phyloP scores from a whole-genome alignment of 2,888 invertebrate genomes.

The Tuta absoluta region DNA sequence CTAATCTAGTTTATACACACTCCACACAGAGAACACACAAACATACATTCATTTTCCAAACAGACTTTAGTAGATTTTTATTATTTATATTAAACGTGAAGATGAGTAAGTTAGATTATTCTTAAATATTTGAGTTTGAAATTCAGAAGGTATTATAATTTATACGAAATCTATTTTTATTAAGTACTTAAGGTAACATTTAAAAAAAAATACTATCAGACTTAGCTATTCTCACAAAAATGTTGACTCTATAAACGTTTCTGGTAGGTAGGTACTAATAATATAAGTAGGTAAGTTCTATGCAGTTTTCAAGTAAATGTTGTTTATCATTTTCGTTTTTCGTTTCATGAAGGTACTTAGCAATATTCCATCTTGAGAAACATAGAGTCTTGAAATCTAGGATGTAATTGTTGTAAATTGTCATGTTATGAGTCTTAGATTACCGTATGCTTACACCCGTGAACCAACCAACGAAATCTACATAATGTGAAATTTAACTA shows the following conservation, averaged over 20 bases:
- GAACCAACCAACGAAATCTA: background rate
- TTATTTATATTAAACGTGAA: background rate
- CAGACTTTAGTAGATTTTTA: background rate
- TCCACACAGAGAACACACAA: constrained; percentile 31
- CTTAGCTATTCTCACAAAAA: background rate
- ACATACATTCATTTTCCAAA: constrained; percentile 25
- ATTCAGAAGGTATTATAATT: no score
- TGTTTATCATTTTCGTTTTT: no score
- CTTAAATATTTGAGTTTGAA: background rate
- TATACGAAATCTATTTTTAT: no score
- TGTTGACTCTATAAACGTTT: background rate
- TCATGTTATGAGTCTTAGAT: background rate
- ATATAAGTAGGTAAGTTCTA: no score
- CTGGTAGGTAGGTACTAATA: no score
- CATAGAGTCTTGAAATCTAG: background rate
- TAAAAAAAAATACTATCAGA: background rate
- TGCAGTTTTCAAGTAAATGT: no score
- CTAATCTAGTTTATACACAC: constrained; percentile 17
- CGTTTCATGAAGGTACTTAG: no score
- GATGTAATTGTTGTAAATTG: background rate
- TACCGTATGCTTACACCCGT: background rate
- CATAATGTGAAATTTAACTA: no score
- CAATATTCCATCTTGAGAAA: background rate
- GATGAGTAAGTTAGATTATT: background rate
- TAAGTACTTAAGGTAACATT: no score